phyloP scores from a whole-genome alignment of 2,888 invertebrate species.

The Trichopria drosophilae region DNA sequence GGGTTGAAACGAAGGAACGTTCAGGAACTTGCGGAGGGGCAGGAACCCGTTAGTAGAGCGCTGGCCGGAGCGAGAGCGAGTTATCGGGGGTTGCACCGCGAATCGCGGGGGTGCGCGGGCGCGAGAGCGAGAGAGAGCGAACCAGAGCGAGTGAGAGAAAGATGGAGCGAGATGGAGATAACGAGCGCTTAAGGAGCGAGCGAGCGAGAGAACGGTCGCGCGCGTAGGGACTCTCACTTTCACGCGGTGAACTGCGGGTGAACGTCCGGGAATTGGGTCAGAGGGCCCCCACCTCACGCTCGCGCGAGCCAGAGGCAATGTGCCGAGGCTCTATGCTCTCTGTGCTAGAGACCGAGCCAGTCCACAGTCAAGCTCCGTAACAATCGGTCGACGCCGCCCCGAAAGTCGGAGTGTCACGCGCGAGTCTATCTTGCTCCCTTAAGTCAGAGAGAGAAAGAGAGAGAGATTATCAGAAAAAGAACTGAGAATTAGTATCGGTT shows the following conservation, averaged over 20 bases:
- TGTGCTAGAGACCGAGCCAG: slow-evolving; percentile 55
- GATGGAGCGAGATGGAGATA: slow-evolving; percentile 38
- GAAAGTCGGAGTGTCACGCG: background rate
- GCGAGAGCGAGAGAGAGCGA: slow-evolving; percentile 33
- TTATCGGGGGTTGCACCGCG: too few species aligned
- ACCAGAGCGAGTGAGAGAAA: slow-evolving; percentile 32
- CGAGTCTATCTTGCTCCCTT: slow-evolving; percentile 26
- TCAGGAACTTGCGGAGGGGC: slow-evolving; percentile 50
- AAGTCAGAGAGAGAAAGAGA: slow-evolving; percentile 3
- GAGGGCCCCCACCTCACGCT: slow-evolving; percentile 67
- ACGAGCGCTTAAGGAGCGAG: slow-evolving; percentile 38
- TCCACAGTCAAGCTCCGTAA: slow-evolving; percentile 56
- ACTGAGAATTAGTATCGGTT: too few species aligned
- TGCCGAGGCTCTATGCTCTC: slow-evolving; percentile 55
- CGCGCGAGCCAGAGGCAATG: slow-evolving; percentile 63
- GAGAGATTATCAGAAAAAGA: slow-evolving; percentile 1
- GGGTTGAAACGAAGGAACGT: slow-evolving; percentile 17
- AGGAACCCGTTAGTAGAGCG: slow-evolving; percentile 55
- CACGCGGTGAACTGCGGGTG: slow-evolving; percentile 68
- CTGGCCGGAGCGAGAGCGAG: slow-evolving; percentile 27
- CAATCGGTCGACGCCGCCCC: slow-evolving; percentile 50
- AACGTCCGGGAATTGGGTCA: slow-evolving; percentile 81
- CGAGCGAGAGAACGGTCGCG: slow-evolving; percentile 32
- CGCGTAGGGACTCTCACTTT: slow-evolving; percentile 63
- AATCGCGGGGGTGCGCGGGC: slow-evolving; percentile 51